Evolutionary conservation across 2,888 invertebrate species (phyloP).

Genomic region (Proisotoma minuta): DNA sequence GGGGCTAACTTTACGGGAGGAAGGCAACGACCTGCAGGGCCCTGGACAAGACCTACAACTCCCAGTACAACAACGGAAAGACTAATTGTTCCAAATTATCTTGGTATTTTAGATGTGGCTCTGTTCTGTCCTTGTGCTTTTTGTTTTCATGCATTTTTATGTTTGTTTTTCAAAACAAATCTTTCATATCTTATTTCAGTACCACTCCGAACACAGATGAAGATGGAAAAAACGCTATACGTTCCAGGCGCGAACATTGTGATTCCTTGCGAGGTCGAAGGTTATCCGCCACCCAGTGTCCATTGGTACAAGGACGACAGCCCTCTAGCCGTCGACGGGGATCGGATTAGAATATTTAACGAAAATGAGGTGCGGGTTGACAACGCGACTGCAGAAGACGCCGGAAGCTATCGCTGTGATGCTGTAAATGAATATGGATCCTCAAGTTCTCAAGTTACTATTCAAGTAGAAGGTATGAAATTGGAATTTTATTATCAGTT

Average conservation of each 20-base stretch:
- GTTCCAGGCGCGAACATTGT: constrained; percentile 64
- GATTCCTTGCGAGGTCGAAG: constrained; percentile 70
- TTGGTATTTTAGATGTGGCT: too few relatives aligned
- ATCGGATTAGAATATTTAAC: constrained; percentile 52
- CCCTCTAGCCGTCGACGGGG: constrained; percentile 39
- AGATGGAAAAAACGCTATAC: constrained; percentile 58
- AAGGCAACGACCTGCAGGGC: not conserved
- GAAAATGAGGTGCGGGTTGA: constrained; percentile 67
- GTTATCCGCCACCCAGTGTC: constrained; percentile 70
- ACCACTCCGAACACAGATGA: constrained; percentile 53
- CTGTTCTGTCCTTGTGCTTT: too few relatives aligned
- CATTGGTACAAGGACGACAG: constrained; percentile 75
- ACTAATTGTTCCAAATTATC: constrained; percentile 11
- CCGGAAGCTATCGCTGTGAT: constrained; percentile 76
- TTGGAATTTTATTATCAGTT: too few relatives aligned
- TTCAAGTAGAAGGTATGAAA: constrained; percentile 72
- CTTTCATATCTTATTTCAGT: constrained; percentile 33
- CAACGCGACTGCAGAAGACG: constrained; percentile 63
- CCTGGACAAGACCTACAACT: not conserved
- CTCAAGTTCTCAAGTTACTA: constrained; percentile 58
- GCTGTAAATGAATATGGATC: constrained; percentile 69
- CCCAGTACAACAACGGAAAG: not conserved
- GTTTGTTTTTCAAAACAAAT: not conserved
- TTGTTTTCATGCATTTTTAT: not conserved
- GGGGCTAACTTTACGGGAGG: not conserved